These are phyloP conservation scores for Bujurquina vittata DNA, from an alignment of 2,113 vertebrate species.

Conservation along the genomic window DNA sequence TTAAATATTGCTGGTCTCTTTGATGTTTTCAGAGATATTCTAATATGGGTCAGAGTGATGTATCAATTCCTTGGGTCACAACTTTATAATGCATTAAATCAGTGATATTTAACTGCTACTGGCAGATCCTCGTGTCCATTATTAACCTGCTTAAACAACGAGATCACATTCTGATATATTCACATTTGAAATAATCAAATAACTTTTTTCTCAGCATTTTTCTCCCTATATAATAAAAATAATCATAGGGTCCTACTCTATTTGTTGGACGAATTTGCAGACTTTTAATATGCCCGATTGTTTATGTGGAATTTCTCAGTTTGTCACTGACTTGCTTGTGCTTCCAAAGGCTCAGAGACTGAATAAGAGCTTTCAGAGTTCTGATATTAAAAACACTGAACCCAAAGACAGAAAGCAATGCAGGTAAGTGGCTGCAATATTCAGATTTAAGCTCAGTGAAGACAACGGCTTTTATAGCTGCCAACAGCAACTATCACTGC, in stretches of 20 bases:
- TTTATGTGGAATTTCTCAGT: not conserved
- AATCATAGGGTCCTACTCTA: not conserved
- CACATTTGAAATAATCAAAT: not conserved
- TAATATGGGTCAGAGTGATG: not conserved
- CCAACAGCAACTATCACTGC: constrained; percentile 7
- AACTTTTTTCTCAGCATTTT: not conserved
- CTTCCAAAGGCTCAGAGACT: not conserved
- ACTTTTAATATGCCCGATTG: not conserved
- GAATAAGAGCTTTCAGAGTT: not conserved
- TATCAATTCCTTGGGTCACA: not conserved
- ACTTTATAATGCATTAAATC: not conserved
- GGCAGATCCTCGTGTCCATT: not conserved
- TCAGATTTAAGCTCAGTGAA: not conserved
- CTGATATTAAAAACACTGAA: not conserved
- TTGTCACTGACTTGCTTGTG: no score
- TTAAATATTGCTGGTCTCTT: not conserved
- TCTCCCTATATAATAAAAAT: not conserved
- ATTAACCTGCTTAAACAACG: not conserved
- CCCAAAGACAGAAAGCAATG: not conserved
- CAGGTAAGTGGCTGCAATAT: not conserved
- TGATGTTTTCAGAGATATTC: not conserved
- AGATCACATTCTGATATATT: not conserved
- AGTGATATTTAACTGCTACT: not conserved
- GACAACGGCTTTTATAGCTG: not conserved
- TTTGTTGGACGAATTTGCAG: not conserved